Conservation (phyloP, 2,797 vertebrate species). For the Micromesistius poutassou region DNA sequence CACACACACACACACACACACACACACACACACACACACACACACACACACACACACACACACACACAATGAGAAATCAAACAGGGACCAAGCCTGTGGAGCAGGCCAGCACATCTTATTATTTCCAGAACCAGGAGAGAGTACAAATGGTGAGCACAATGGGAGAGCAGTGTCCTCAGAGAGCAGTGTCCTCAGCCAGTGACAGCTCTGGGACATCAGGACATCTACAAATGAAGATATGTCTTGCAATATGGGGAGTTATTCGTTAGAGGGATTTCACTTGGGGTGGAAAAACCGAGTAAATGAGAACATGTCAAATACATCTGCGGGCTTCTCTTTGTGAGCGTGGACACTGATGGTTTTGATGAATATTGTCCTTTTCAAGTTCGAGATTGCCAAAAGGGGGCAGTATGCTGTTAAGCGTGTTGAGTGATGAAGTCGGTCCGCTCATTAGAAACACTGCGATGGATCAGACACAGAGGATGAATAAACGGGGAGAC, state of each 20-base stretch:
- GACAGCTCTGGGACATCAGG: constrained; percentile 7
- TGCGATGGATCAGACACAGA: constrained; percentile 12
- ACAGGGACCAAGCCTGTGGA: constrained; percentile 2
- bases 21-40: not conserved
- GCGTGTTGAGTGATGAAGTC: constrained; percentile 16
- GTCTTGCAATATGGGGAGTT: constrained; percentile 34
- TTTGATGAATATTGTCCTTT: not conserved
- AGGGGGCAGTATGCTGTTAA: constrained; percentile 62
- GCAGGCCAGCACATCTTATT: constrained; percentile 35
- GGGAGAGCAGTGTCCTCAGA: constrained; percentile 2
- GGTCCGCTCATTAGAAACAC: constrained; percentile 20
- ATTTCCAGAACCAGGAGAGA: constrained; percentile 38
- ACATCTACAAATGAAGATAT: constrained; percentile 21
- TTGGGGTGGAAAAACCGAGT: constrained; percentile 14
- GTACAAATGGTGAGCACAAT: constrained; percentile 15
- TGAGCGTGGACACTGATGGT: not conserved
- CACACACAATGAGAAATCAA: not conserved
- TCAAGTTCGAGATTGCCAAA: constrained; percentile 40
- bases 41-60: not conserved
- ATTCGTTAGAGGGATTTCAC: not conserved
- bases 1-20: not conserved
- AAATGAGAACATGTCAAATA: constrained; percentile 16
- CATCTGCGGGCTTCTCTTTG: not conserved
- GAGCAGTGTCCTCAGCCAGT: not conserved
- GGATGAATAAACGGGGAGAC: constrained; percentile 15